Conservation (phyloP, 2,113 vertebrate genomes). For the Chrysochloris asiatica region DNA sequence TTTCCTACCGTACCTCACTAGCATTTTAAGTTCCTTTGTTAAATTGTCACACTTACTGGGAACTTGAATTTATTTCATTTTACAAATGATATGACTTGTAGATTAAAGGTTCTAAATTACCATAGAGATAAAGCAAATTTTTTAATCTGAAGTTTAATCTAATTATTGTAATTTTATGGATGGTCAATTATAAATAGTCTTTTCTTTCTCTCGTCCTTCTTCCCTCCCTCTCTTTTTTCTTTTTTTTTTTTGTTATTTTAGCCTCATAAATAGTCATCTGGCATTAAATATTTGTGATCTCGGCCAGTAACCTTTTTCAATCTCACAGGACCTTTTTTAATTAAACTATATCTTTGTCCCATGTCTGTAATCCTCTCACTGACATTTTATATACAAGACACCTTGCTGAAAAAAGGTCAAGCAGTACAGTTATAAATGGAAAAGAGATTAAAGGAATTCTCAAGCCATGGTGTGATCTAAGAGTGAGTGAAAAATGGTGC, state of each 20-base stretch:
- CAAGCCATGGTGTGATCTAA: constrained; percentile 87
- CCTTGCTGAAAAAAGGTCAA: constrained; percentile 90
- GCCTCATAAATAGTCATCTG: constrained; percentile 89
- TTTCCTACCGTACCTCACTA: no score
- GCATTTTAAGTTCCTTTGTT: background rate
- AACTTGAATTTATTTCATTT: constrained; percentile 69
- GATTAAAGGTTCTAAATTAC: constrained; percentile 77
- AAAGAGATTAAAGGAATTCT: constrained; percentile 92
- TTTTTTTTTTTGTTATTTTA: constrained; percentile 82
- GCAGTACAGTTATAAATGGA: constrained; percentile 91
- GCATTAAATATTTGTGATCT: constrained; percentile 92
- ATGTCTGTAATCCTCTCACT: constrained; percentile 90
- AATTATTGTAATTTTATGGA: constrained; percentile 82
- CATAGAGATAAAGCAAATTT: constrained; percentile 76
- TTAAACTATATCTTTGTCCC: constrained; percentile 91
- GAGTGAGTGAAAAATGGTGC: constrained; percentile 86
- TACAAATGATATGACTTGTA: constrained; percentile 59
- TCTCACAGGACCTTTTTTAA: constrained; percentile 90
- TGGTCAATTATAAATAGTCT: constrained; percentile 85
- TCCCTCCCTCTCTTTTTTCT: background rate
- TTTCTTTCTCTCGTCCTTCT: constrained; percentile 4
- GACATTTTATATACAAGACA: constrained; percentile 92
- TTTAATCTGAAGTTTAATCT: constrained; percentile 81
- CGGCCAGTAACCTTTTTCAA: constrained; percentile 90
- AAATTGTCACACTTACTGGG: constrained; percentile 24